Percentiles rank a stretch among this genome's conserved stretches.
phyloP scores from a whole-genome alignment of 2,888 invertebrate genomes.

The Agrotis clavis region DNA sequence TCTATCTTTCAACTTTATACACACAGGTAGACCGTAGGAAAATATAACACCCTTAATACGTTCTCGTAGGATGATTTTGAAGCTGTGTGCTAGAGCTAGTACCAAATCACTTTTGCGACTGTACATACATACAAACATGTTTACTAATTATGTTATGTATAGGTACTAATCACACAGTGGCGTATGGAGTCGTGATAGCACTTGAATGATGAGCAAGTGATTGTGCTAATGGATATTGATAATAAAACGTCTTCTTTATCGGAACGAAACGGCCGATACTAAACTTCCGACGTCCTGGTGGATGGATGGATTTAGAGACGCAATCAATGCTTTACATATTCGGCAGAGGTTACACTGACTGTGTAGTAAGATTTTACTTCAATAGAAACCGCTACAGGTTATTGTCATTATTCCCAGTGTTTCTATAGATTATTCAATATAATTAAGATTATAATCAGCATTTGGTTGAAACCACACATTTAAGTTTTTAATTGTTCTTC shows the following conservation, averaged over 20 bases:
- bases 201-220: slow-evolving; percentile 23
- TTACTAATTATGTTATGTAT: not conserved
- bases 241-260: slow-evolving; percentile 34
- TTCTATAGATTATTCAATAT: not conserved
- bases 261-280: not conserved
- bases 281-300: slow-evolving; percentile 9
- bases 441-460: not conserved
- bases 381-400: not conserved
- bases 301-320: not conserved
- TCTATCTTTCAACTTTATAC: no score
- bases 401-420: not conserved
- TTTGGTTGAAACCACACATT: not conserved
- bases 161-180: slow-evolving; percentile 3
- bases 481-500: no score
- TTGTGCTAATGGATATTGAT: slow-evolving; percentile 34
- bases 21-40: no score
- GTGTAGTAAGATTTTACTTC: not conserved
- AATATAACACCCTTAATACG: not conserved
- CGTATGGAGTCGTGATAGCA: slow-evolving; percentile 15
- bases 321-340: not conserved
- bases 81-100: not conserved
- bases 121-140: slow-evolving; percentile 1
- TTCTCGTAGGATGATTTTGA: not conserved
- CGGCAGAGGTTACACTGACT: not conserved
- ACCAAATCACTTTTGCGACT: not conserved